These are phyloP conservation scores for Tyrophagus putrescentiae DNA, from an alignment of 1,140 invertebrate genomes.

Conservation along the genomic window DNA sequence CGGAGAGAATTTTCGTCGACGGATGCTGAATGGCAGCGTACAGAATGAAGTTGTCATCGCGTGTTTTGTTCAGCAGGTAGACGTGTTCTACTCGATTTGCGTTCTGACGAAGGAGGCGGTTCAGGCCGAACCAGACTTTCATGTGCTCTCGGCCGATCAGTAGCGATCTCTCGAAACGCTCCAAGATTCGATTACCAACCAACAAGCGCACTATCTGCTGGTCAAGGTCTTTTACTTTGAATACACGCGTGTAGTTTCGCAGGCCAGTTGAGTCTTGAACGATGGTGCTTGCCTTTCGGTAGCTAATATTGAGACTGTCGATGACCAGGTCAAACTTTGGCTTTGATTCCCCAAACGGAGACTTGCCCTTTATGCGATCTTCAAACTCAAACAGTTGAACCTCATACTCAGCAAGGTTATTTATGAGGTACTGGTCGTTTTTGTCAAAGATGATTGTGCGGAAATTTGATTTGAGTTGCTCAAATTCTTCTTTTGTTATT, in stretches of 20 bases:
- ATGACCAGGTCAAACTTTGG: constrained; percentile 10
- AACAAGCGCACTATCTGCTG: constrained; percentile 2
- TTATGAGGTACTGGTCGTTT: constrained; percentile 8
- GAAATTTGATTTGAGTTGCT: not conserved
- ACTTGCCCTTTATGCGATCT: not conserved
- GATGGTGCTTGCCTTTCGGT: not conserved
- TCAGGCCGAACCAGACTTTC: constrained; percentile 4
- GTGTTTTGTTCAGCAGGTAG: constrained; percentile 3
- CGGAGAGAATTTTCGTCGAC: not conserved
- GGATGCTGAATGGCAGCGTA: constrained; percentile 19
- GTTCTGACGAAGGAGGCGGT: not conserved
- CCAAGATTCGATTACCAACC: constrained; percentile 20
- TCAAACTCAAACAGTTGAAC: constrained; percentile 10
- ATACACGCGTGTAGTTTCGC: constrained; percentile 6
- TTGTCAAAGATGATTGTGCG: not conserved
- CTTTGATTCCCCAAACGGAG: too few species aligned
- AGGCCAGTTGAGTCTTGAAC: not conserved
- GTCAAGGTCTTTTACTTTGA: constrained; percentile 14
- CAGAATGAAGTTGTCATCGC: constrained; percentile 15
- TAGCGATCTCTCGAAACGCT: not conserved
- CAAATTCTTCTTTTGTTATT: not conserved
- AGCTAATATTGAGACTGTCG: constrained; percentile 15
- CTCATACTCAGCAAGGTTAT: constrained; percentile 3
- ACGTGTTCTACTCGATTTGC: not conserved
- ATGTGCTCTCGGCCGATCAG: constrained; percentile 18